Base-by-base conservation (phyloP, 23 tunicate genomes). In the Halocynthia roretzi region DNA sequence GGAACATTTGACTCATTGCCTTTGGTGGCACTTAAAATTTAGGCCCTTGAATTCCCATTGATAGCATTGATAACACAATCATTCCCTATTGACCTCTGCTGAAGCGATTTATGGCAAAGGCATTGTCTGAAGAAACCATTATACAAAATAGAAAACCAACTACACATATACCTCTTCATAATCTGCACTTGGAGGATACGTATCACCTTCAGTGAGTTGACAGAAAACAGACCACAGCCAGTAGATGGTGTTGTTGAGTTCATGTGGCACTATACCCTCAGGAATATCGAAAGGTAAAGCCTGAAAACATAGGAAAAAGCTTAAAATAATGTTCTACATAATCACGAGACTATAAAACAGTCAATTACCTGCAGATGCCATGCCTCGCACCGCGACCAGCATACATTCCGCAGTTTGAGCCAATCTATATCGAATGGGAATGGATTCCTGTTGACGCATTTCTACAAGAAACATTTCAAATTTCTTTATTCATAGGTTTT, bases 181-280 rank as follows among this genome's bases (percentile, higher is more conserved):
- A 70, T 89, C 96, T 76, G 87, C 87, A 73, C 85, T 84, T 61
- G 96, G 96, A 7, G 96, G 96, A 63, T 89, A 89, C 6, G 96
- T 89, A 44, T 86, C 85, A 15, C 88, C 84, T 63, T 89, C 96
- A 14, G 96, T 76, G 8, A 89, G 62, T 80, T 80, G 82, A 75
- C 76, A 84, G 50, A 89, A 89, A 56, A 84, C 76, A 61, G 88
- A 89, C 62, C 82, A 89, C 62, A 89, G 56, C 80, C 87, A 80
- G 56, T 83, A 89, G 55, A 89, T 49, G 8, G 96, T 57, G 7
- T 89, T 81, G 11, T 83, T 71, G 12, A 89, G 68, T 23, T 89
- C 88, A 7, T 80, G 54, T 31, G 96, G 88, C 6, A 89, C 81
- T 7, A 81, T 88, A 10, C 71, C 71, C 44, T 54, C 56, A 56